Evolutionary conservation across 2,888 invertebrate species (phyloP), one percentile per base, ranked within the genome.

Genomic region (Eupithecia abbreviata): DNA sequence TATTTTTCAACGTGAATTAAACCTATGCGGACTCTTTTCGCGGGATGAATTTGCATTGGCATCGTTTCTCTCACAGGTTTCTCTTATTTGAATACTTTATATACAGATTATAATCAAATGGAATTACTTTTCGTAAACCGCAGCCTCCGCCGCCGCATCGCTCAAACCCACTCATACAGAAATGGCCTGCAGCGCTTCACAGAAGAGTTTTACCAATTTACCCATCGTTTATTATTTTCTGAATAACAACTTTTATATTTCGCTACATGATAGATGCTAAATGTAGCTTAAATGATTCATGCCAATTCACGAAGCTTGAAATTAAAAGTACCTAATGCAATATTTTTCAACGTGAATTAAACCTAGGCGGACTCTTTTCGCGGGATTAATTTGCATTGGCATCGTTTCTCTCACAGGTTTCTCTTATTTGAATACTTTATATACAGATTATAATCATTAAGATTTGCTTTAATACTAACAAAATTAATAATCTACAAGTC

Each of bases 111-210:
- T n/a, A n/a, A n/a, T n/a, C n/a, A 82, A 82, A 68, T 80, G 79
- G 80, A 83, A 82, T 82, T 81, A 80, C 80, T 78, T 80, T 84
- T 82, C 82, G 78, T 83, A 80, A 82, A 81, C 75, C 73, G 71
- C 78, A 78, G 73, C 68, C 67, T 67, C 45, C 73, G 41, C 82
- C n/a, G n/a, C n/a, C 83, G 70, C 80, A 81, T 73, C 80, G 84
- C 81, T 81, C 82, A 85, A 77, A 80, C 78, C 80, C 83, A 62
- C 62, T 62, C 62, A 62, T 10, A 62, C 18, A 62, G 62, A 62
- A 62, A 62, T 30, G 12, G 62, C 62, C 10, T 62, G 62, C 62
- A 62, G 12, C 62, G 30, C 62, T 62, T 30, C 30, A 62, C 4
- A 30, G 62, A 30, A 62, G 62, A 62, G 4, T 30, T 42, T 7